Evolutionary conservation across 1,140 invertebrate species (phyloP).

Genomic region (Heliothis virescens): DNA sequence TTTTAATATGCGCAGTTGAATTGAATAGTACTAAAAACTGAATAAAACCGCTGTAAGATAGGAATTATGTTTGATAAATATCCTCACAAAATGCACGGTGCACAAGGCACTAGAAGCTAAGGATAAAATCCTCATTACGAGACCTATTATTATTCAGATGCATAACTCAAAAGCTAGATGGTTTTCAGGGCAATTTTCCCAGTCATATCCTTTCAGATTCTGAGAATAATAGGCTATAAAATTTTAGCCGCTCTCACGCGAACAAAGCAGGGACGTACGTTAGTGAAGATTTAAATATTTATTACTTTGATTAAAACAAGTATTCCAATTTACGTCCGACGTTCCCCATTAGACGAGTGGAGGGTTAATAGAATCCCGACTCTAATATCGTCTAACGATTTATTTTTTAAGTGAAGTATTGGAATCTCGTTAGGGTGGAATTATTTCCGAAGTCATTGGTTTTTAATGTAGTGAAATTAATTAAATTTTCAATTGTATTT

Average conservation of each 20-base stretch:
- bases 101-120: constrained; percentile 8
- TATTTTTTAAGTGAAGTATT: too few relatives aligned
- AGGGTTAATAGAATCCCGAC: constrained; percentile 3
- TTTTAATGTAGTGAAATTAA: too few relatives aligned
- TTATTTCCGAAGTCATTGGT: too few relatives aligned
- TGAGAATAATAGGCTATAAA: constrained; percentile 48
- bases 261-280: constrained; percentile 26
- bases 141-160: constrained; percentile 33
- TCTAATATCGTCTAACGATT: neutral
- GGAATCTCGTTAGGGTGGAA: too few relatives aligned
- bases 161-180: constrained; percentile 33
- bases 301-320: constrained; percentile 44
- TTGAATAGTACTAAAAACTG: too few relatives aligned
- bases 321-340: constrained; percentile 29
- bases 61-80: too few relatives aligned
- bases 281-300: constrained; percentile 46
- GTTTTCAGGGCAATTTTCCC: constrained; percentile 43
- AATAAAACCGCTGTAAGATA: too few relatives aligned
- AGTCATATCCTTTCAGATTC: constrained; percentile 40
- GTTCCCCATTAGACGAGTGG: constrained; percentile 8
- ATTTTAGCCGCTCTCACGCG: constrained; percentile 37
- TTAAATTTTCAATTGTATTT: too few relatives aligned
- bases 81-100: neutral
- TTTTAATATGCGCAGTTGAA: too few relatives aligned
- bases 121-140: constrained; percentile 37